Conservation (phyloP, 2,113 vertebrate species). For the Myiozetetes cayanensis region DNA sequence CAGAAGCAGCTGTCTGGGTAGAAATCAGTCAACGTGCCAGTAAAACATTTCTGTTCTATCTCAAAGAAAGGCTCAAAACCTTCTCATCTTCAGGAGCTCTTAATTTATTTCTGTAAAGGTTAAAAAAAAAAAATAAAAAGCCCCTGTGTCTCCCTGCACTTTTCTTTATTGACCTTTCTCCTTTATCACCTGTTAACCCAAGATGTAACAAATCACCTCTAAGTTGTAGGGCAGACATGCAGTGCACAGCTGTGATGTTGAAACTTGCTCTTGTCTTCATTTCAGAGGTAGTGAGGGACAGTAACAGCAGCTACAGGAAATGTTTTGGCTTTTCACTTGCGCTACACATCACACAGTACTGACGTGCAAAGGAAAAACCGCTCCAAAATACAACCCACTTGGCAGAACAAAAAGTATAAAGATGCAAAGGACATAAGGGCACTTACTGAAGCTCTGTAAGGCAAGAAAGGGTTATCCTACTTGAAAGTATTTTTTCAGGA, state of each 20-base stretch:
- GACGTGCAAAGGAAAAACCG: background rate
- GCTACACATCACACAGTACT: background rate
- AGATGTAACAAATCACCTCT: background rate
- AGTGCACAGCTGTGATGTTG: background rate
- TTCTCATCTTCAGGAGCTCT: background rate
- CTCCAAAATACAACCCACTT: fast-evolving
- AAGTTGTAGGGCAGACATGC: background rate
- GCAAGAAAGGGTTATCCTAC: background rate
- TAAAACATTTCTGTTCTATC: background rate
- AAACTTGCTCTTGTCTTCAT: background rate
- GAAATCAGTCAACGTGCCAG: background rate
- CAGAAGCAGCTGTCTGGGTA: background rate
- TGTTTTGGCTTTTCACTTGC: background rate
- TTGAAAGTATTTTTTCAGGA: background rate
- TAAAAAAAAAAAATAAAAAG: background rate
- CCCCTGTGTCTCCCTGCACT: background rate
- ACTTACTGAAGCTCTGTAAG: background rate
- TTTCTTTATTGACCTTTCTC: background rate
- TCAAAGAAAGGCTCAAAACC: background rate
- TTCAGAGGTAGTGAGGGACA: background rate
- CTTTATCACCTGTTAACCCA: background rate
- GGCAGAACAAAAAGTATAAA: background rate
- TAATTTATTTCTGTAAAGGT: background rate
- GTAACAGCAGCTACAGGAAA: background rate
- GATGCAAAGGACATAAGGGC: background rate